A percentile compares a stretch with the other conserved stretches of the same genome.
Evolutionary conservation across 2,113 vertebrate genomes (phyloP).

Genomic region (Sapayoa aenigma): DNA sequence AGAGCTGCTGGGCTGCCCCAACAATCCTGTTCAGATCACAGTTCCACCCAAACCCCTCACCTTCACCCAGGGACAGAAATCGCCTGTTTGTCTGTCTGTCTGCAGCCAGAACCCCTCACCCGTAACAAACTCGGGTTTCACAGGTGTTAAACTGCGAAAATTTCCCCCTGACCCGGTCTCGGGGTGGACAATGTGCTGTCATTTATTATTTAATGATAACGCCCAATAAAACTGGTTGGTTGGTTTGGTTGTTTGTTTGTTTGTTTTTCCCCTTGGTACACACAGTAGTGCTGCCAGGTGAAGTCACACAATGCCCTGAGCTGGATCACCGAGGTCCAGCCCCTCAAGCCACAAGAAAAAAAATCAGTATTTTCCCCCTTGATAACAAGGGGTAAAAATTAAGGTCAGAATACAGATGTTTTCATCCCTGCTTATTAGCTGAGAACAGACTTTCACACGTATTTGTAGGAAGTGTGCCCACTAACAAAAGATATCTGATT

Average conservation of each 20-base stretch:
- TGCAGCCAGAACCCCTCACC: not conserved
- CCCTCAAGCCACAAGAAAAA: not conserved
- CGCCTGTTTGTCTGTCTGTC: too few species aligned
- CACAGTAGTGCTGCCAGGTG: too few species aligned
- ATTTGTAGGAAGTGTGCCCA: not conserved
- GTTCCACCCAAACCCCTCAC: not conserved
- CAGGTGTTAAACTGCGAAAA: not conserved
- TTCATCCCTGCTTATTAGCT: not conserved
- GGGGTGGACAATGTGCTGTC: too few species aligned
- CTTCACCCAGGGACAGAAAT: not conserved
- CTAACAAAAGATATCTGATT: not conserved
- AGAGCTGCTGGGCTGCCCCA: too few species aligned
- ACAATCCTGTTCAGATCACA: not conserved
- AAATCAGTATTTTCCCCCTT: not conserved
- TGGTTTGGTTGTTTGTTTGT: too few species aligned
- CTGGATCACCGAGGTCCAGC: not conserved
- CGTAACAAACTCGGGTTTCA: not conserved
- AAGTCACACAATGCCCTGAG: not conserved
- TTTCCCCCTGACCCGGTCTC: not conserved
- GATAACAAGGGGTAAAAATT: not conserved
- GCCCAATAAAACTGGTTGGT: too few species aligned
- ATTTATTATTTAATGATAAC: too few species aligned
- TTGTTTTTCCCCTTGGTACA: too few species aligned
- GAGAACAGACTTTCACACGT: not conserved
- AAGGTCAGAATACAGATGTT: not conserved